phyloP scores from a whole-genome alignment of 2,113 vertebrate genomes.

The Dendrocopos noguchii region DNA sequence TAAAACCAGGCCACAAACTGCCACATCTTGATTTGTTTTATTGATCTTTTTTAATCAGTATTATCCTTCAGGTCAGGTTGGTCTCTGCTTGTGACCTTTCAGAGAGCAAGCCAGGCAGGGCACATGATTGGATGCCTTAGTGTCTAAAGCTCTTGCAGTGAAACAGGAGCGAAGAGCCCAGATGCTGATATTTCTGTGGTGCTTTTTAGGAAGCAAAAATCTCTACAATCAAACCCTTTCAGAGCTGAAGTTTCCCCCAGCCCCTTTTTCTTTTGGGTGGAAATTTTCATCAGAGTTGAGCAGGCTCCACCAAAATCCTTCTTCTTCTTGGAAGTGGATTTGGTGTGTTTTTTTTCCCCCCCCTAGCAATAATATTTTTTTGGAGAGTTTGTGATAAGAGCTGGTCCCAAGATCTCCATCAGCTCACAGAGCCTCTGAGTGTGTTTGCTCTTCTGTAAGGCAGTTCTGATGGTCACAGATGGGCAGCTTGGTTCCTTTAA shows the following conservation, averaged over 20 bases:
- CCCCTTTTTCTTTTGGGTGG: too few species aligned
- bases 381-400: background rate
- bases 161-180: fast-evolving
- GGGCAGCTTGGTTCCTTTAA: background rate
- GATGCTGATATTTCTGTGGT: background rate
- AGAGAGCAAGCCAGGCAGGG: background rate
- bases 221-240: background rate
- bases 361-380: too few species aligned
- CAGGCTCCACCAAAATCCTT: background rate
- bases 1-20: background rate
- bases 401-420: background rate
- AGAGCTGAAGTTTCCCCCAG: background rate
- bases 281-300: background rate
- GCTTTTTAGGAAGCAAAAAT: background rate
- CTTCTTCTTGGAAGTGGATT: background rate
- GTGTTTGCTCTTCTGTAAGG: background rate
- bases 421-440: background rate
- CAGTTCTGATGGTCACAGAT: background rate
- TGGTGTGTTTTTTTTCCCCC: background rate
- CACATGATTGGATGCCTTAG: fast-evolving
- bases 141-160: background rate
- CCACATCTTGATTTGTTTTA: background rate
- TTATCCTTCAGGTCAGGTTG: background rate
- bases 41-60: background rate
- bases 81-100: background rate